Conservation (phyloP, 2,113 vertebrate genomes). For the Neodon shergylaensis region DNA sequence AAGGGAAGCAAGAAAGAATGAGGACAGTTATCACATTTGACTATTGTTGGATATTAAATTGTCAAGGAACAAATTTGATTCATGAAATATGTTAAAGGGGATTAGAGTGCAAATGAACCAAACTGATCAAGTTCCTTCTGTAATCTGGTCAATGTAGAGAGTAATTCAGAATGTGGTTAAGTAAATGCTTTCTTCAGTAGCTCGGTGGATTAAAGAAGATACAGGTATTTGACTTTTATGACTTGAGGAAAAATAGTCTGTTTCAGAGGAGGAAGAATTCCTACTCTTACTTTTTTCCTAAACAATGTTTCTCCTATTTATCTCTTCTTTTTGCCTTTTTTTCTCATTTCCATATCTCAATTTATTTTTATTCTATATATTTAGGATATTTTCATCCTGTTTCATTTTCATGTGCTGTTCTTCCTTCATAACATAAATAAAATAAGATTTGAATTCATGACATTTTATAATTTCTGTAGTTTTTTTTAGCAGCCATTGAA, state of each 20-base stretch:
- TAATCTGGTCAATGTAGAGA: neutral
- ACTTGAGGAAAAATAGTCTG: neutral
- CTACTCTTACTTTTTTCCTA: neutral
- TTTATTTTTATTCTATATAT: neutral
- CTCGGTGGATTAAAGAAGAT: neutral
- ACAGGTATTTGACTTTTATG: neutral
- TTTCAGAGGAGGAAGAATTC: neutral
- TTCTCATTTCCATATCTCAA: fast-evolving
- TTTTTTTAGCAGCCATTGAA: neutral
- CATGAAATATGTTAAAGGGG: neutral
- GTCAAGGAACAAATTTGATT: neutral
- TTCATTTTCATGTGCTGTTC: neutral
- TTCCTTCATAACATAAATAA: neutral
- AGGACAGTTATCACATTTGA: neutral
- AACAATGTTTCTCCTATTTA: neutral
- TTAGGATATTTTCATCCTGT: neutral
- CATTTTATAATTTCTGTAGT: neutral
- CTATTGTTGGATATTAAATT: no score
- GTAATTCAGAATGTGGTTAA: neutral
- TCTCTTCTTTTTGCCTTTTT: neutral
- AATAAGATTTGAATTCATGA: neutral
- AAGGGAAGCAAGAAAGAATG: neutral
- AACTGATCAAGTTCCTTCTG: neutral
- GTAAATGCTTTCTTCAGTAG: neutral
- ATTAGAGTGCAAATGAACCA: neutral